Evolutionary conservation across 2,797 vertebrate genomes (phyloP), one percentile per base, ranked within the genome.

Genomic region (Anabas testudineus): DNA sequence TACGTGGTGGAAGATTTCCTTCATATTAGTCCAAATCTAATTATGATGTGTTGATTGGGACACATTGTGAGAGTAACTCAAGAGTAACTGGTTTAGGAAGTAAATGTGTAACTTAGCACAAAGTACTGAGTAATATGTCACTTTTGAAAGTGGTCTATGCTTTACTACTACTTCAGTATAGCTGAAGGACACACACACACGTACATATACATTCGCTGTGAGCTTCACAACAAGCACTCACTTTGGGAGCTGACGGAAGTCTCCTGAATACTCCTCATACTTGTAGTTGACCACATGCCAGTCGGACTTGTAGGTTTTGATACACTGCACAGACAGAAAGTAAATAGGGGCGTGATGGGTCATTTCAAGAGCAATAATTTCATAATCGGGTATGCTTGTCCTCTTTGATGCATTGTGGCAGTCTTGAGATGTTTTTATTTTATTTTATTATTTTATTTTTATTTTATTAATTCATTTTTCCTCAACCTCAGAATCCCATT

Each of bases 281-380:
- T 97, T 97, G 88, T 98, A 99, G 71, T 93, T 96, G 89, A 99
- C 96, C 80, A 99, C 93, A 48, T 98, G 96, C 97, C 97, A 99
- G 89, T 99, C 97, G 3, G 97, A 98, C 87, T 95, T 98, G 88
- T 99, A 99, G n/a, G 97, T 98, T 90, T 96, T 97, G 90, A 99
- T 97, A 78, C 95, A 99, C 98, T 99, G 86, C 75, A 75, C 81
- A 66, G 71, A 81, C 32, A 86, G 39, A 78, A 47, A 56, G 39
- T 0, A 24, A 60, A 51, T 28, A 34, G 18, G 26, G 10, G 39
- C n/a, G 24, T 49, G 42, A 68, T 28, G 9, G 36, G 70, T 59
- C 26, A 28, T 47, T 63, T 61, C 41, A 41, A 53, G 51, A 76
- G 61, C 9, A 49, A 58, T 81, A 34, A 34, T 34, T 2, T 67